Conservation (phyloP, 2,888 invertebrate genomes). For the Eudasyphora cyanicolor region DNA sequence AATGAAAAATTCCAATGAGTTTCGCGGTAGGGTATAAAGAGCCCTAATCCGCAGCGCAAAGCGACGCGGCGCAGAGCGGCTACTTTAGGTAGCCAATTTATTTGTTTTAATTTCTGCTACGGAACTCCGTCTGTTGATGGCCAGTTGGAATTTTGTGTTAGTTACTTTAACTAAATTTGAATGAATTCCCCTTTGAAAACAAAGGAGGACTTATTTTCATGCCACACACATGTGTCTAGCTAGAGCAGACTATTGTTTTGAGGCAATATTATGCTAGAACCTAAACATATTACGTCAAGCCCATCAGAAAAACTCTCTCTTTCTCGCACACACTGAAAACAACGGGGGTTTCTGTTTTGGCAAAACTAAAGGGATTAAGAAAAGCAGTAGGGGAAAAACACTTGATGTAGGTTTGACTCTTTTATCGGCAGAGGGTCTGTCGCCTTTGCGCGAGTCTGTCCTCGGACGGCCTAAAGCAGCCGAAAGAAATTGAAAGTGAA, state of each 20-base stretch:
- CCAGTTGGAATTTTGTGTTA: slow-evolving; percentile 45
- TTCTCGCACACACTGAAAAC: slow-evolving; percentile 40
- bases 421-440: slow-evolving; percentile 25
- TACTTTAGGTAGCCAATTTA: slow-evolving; percentile 53
- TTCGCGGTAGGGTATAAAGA: background rate
- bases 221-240: slow-evolving; percentile 12
- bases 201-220: background rate
- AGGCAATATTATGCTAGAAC: background rate
- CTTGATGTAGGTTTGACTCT: slow-evolving; percentile 59
- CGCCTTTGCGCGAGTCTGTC: background rate
- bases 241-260: background rate
- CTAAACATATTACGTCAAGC: slow-evolving; percentile 50
- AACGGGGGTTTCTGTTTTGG: slow-evolving; percentile 30
- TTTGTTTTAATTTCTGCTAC: background rate
- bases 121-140: background rate
- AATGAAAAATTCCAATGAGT: background rate
- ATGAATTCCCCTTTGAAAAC: slow-evolving; percentile 24
- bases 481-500: slow-evolving; percentile 42
- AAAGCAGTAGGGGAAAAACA: slow-evolving; percentile 21
- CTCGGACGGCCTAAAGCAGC: background rate
- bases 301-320: background rate
- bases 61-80: slow-evolving; percentile 47
- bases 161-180: slow-evolving; percentile 23
- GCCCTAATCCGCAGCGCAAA: no score
- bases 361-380: slow-evolving; percentile 45